Evolutionary conservation across 92 coral and sea anemone species (phyloP), one percentile per base, ranked within the genome.

Genomic region (Pocillopora grandis): DNA sequence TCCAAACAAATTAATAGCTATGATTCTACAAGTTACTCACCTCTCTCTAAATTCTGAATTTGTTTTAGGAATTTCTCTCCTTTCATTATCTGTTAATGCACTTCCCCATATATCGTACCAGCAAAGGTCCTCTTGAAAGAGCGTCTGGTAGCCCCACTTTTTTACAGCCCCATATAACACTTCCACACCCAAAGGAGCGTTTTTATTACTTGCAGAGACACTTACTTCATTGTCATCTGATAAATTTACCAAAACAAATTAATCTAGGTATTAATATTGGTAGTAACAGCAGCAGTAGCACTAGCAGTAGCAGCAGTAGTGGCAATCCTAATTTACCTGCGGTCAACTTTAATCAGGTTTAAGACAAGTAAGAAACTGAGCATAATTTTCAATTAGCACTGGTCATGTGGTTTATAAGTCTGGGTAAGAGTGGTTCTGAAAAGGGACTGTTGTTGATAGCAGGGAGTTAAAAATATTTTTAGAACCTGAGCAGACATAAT

Each of bases 81-180:
- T 66, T 70, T 91, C 88, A 75, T 87, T 76, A 76, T 94, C 88
- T 10, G 92, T 90, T 13, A 94, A 64, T 90, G 88, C 83, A 35
- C 90, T 70, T 19, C 98, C 98, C 98, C 98, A 94, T 8, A 80
- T n/a, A 70, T 94, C 98, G 65, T 83, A 89, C 98, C 98, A 94
- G 69, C 98, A 94, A 9, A 87, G 88, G 66, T 94, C 98, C 73
- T 94, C 98, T 63, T 94, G 98, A 75, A 94, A 87, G 90, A 94
- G 86, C 0, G 98, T 94, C 78, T 94, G 98, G 84, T 94, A 94
- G 65, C 95, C 95, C 75, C 84, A 60, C 57, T 91, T 80, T 67
- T 88, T 80, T 57, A 74, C 91, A 27, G 86, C 85, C 63, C 90
- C 90, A 82, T 80, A 94, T 63, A 94, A 87, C 35, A 94, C 93